phyloP scores from a whole-genome alignment of 2,113 vertebrate genomes.

The Brienomyrus brachyistius region DNA sequence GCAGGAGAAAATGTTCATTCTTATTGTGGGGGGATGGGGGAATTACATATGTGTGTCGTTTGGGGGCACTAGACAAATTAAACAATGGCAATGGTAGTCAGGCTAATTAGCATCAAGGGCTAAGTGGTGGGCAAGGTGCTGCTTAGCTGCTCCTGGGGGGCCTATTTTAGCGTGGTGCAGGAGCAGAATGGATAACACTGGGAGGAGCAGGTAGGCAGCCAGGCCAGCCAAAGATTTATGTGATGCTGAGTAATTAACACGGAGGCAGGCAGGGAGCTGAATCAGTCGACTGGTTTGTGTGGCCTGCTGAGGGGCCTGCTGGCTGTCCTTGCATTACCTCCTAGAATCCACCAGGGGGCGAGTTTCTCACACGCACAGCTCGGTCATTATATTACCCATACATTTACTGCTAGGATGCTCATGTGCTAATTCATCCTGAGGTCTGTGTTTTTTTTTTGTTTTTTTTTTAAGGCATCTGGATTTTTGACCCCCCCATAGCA shows the following conservation, averaged over 20 bases:
- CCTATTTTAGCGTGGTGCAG: not conserved
- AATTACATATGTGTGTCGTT: not conserved
- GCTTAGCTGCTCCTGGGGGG: not conserved
- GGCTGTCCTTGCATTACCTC: not conserved
- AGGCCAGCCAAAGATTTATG: not conserved
- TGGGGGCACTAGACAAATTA: not conserved
- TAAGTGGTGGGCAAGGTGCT: not conserved
- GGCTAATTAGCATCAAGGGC: not conserved
- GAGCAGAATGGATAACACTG: not conserved
- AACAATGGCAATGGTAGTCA: not conserved
- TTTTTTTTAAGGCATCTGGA: not conserved
- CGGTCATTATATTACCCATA: not conserved
- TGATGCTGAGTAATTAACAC: not conserved
- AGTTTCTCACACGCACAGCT: not conserved
- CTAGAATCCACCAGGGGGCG: constrained; percentile 8
- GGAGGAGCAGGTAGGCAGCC: not conserved
- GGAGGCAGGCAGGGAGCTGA: not conserved
- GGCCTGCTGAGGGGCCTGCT: not conserved
- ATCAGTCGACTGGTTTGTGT: not conserved
- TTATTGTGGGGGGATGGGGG: not conserved
- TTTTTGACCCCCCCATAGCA: not conserved
- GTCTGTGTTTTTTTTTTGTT: not conserved
- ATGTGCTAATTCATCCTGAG: not conserved
- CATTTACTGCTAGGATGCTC: not conserved
- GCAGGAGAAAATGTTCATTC: not conserved